Evolutionary conservation across 1,140 invertebrate species (phyloP).

Genomic region (Cotesia vestalis): DNA sequence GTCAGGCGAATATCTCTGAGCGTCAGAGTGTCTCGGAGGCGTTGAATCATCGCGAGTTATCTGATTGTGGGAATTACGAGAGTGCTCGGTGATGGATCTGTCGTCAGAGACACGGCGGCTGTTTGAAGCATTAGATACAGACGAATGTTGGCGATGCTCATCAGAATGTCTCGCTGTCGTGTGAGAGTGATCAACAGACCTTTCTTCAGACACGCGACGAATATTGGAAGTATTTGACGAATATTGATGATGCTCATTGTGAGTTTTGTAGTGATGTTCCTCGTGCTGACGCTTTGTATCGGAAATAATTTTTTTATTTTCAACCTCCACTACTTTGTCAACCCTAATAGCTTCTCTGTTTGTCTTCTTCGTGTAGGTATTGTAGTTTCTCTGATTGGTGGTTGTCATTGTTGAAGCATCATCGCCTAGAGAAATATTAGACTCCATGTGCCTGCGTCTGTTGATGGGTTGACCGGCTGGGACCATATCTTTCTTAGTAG

Average conservation of each 20-base stretch:
- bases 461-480: constrained; percentile 51
- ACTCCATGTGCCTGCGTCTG: constrained; percentile 70
- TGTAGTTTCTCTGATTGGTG: constrained; percentile 71
- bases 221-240: too few species aligned
- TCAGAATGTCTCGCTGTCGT: too few species aligned
- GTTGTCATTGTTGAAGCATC: constrained; percentile 67
- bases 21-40: constrained; percentile 11
- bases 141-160: constrained; percentile 38
- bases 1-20: too few species aligned
- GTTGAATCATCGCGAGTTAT: constrained; percentile 36
- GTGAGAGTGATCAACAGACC: too few species aligned
- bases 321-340: constrained; percentile 45
- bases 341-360: constrained; percentile 53
- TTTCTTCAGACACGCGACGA: too few species aligned
- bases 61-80: constrained; percentile 37
- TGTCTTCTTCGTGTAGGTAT: constrained; percentile 67
- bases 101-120: constrained; percentile 38
- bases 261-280: constrained; percentile 40
- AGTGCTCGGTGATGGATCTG: constrained; percentile 35
- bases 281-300: constrained; percentile 59
- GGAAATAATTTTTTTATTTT: constrained; percentile 38
- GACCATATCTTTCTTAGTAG: constrained; percentile 56
- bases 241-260: constrained; percentile 42
- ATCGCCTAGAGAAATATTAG: constrained; percentile 71
- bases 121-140: neutral